Conservation (phyloP, 2,888 invertebrate genomes). For the Tholera decimalis region DNA sequence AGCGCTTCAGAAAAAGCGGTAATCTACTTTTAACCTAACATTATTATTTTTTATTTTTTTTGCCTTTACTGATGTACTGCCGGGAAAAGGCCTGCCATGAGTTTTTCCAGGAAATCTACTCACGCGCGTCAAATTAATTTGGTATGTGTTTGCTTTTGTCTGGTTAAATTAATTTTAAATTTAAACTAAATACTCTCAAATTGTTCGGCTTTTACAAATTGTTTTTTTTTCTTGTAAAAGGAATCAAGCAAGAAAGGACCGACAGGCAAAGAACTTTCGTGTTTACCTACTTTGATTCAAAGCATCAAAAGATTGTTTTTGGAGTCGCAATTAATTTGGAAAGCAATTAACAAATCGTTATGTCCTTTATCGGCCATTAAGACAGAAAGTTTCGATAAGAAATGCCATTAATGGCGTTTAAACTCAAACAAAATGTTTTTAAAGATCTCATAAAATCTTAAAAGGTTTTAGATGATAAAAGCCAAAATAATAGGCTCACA, state of each 20-base stretch:
- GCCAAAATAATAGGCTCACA: neutral
- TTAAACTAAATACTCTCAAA: too few species aligned
- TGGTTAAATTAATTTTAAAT: too few species aligned
- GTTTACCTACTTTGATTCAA: conserved; percentile 9
- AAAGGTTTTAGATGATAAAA: conserved; percentile 23
- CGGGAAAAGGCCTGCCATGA: too few species aligned
- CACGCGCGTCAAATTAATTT: too few species aligned
- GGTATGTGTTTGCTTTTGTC: too few species aligned
- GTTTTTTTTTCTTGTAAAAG: too few species aligned
- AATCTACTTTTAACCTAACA: neutral
- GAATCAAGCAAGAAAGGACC: too few species aligned
- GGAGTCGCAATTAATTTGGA: conserved; percentile 53
- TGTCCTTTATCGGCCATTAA: conserved; percentile 57
- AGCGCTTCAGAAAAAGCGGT: too few species aligned
- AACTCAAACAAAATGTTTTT: conserved; percentile 45
- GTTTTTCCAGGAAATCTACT: too few species aligned
- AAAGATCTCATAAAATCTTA: conserved; percentile 22
- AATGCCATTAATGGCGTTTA: conserved; percentile 38
- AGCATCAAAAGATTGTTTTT: conserved; percentile 28
- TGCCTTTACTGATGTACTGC: too few species aligned
- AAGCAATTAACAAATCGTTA: conserved; percentile 59
- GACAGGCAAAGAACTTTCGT: too few species aligned
- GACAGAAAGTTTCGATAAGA: conserved; percentile 38
- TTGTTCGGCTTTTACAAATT: too few species aligned
- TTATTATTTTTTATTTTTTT: neutral